Percentiles rank a stretch among this genome's conserved stretches.
Conservation (phyloP, 1,140 invertebrate species). For the Drosophila carrolli region DNA sequence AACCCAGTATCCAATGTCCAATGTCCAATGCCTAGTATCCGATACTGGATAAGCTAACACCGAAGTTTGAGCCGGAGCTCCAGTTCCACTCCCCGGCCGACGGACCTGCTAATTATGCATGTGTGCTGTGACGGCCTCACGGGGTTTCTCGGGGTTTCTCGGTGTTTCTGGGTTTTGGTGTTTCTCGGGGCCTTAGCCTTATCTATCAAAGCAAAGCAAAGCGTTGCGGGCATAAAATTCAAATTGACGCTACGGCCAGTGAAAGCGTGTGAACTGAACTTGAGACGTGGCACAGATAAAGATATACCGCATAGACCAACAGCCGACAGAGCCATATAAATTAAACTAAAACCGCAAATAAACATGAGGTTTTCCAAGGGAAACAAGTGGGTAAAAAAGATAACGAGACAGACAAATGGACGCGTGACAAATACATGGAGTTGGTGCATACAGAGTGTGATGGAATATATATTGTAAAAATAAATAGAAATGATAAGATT, state of each 20-base stretch:
- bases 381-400: conserved; percentile 4
- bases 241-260: conserved; percentile 68
- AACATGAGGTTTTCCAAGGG: conserved; percentile 51
- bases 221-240: conserved; percentile 61
- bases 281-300: conserved; percentile 57
- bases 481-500: too few species aligned
- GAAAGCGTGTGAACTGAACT: conserved; percentile 84
- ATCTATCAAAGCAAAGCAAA: conserved; percentile 67
- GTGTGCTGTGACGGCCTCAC: conserved; percentile 22
- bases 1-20: conserved; percentile 22
- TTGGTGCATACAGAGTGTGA: neutral
- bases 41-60: conserved; percentile 27
- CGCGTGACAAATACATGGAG: conserved; percentile 17
- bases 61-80: conserved; percentile 16
- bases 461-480: neutral
- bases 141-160: conserved; percentile 34
- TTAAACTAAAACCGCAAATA: conserved; percentile 61
- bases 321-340: conserved; percentile 30
- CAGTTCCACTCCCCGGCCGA: conserved; percentile 8
- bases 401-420: conserved; percentile 20
- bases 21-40: conserved; percentile 4
- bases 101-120: conserved; percentile 66
- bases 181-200: conserved; percentile 16
- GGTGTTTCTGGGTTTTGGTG: neutral
- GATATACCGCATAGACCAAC: conserved; percentile 28